Percentiles rank a stretch among this genome's conserved stretches.
These are phyloP conservation scores for Neomonachus schauinslandi DNA, from an alignment of 2,113 vertebrate genomes.

Conservation along the genomic window DNA sequence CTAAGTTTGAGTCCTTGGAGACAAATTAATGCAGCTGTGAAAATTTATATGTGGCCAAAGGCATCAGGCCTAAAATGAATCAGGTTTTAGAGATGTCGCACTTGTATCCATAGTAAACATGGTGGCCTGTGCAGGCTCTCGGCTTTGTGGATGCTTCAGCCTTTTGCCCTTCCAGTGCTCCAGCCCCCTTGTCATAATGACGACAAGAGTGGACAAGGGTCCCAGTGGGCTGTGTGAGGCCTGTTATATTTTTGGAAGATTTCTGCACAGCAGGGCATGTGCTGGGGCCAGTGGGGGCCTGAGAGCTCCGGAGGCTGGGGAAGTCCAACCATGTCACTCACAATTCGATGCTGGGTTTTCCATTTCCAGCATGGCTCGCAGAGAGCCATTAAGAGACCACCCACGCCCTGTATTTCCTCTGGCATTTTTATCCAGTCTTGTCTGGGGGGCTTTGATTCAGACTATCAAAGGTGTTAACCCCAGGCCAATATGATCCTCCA, in stretches of 20 bases:
- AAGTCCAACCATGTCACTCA: neutral
- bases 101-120: neutral
- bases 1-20: slow-evolving; percentile 51
- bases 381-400: neutral
- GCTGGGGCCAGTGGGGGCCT: too few relatives aligned
- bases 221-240: neutral
- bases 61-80: slow-evolving; percentile 17
- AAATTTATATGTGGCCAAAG: slow-evolving; percentile 54
- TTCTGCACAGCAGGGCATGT: neutral
- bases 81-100: neutral
- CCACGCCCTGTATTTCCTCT: neutral
- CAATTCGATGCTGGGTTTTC: neutral
- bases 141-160: neutral
- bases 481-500: neutral
- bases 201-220: neutral
- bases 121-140: neutral
- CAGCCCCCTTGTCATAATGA: neutral
- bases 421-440: neutral
- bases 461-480: neutral
- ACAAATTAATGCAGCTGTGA: slow-evolving; percentile 58
- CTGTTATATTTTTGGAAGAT: neutral
- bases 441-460: neutral
- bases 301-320: neutral
- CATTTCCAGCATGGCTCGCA: neutral
- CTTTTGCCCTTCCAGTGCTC: neutral